Conservation (phyloP, 2,888 invertebrate genomes). For the Sinelater perroti region DNA sequence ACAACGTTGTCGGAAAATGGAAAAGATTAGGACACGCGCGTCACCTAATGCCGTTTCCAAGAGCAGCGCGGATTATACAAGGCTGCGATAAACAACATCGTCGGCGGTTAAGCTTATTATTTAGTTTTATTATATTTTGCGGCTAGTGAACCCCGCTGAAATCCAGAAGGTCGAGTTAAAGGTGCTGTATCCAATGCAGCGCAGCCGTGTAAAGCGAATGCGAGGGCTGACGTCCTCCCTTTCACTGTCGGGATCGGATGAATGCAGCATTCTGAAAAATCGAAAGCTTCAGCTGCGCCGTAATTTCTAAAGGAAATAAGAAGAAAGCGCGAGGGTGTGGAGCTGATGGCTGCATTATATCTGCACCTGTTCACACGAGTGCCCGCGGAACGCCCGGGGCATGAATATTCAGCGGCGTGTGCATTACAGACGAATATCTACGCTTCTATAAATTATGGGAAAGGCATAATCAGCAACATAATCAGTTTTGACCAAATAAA, state of each 20-base stretch:
- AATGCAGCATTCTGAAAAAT: constrained; percentile 10
- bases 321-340: constrained; percentile 10
- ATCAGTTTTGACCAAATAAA: constrained; percentile 17
- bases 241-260: neutral
- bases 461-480: constrained; percentile 10
- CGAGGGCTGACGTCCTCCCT: neutral
- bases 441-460: constrained; percentile 16
- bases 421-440: constrained; percentile 28
- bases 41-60: constrained; percentile 22
- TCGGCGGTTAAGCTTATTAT: constrained; percentile 27
- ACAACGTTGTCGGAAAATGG: constrained; percentile 16
- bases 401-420: constrained; percentile 33
- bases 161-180: constrained; percentile 6
- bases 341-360: constrained; percentile 29
- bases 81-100: constrained; percentile 23
- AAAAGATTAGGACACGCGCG: constrained; percentile 28
- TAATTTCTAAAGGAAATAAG: constrained; percentile 14
- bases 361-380: constrained; percentile 34
- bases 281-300: constrained; percentile 7
- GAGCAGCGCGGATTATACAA: constrained; percentile 20
- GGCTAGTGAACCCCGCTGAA: constrained; percentile 4
- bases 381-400: constrained; percentile 21
- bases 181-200: neutral
- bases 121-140: constrained; percentile 18
- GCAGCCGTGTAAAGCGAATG: neutral